Evolutionary conservation across 2,113 vertebrate genomes (phyloP), one percentile per base, ranked within the genome.

Genomic region (Scomber scombrus): DNA sequence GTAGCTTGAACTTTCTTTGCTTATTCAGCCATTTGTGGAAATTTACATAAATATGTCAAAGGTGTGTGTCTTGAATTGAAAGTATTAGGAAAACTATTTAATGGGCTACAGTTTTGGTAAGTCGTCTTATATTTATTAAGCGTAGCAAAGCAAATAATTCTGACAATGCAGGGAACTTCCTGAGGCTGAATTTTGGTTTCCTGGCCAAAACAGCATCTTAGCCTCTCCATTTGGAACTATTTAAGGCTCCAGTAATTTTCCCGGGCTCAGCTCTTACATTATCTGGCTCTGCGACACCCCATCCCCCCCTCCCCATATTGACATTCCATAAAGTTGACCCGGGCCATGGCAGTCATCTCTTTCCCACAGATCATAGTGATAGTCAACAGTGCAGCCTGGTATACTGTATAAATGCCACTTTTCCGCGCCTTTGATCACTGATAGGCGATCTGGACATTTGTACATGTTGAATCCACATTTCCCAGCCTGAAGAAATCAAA

Each of bases 321-420:
- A 92, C 90, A 94, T 93, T 94, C 93, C 88, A 86, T 90, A 85
- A 85, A 83, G 86, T 69, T 89, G 90, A 92, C 90, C 84, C 72
- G 26, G 77, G 82, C 85, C 86, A 77, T 85, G 78, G 75, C 85
- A 78, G 83, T 60, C 89, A 64, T 64, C 63, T 78, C 85, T 83
- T 91, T 92, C 92, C 88, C 90, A 91, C 87, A 93, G 79, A 92
- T 86, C 71, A 74, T 71, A 66, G 72, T 76, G 78, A 89, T 80
- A 82, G 68, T 85, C 58, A 60, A 60, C 75, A 80, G 58, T 46
- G 71, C 52, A 19, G 40, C 16, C 71, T 57, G 63, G 16, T 69
- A 63, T 65, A 71, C 45, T 82, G 47, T 70, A 11, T 40, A 60
- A 65, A 60, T 71, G 76, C 60, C 82, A 75, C 60, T 88, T 78